Evolutionary conservation across 2,113 vertebrate genomes (phyloP).

Genomic region (Willisornis vidua): DNA sequence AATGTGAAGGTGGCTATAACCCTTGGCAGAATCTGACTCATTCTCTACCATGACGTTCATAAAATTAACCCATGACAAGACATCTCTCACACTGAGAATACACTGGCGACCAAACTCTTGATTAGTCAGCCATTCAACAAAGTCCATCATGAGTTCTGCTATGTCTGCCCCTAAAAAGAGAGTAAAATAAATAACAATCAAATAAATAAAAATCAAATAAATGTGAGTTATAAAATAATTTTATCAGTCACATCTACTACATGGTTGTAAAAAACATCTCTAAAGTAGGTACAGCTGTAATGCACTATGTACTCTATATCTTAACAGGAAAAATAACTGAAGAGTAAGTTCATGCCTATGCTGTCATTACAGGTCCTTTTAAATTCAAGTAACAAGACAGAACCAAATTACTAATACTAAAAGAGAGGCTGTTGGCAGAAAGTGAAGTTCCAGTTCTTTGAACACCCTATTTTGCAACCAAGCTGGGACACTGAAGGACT

Average conservation of each 20-base stretch:
- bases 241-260: background rate
- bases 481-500: background rate
- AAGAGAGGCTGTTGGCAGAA: background rate
- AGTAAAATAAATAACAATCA: background rate
- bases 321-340: background rate
- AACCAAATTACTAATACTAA: background rate
- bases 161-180: slow-evolving; percentile 80
- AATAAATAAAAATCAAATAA: background rate
- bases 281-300: background rate
- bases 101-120: slow-evolving; percentile 92
- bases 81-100: slow-evolving; percentile 89
- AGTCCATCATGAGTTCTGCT: slow-evolving; percentile 92
- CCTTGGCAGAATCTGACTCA: slow-evolving; percentile 26
- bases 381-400: background rate
- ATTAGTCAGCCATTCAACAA: slow-evolving; percentile 89
- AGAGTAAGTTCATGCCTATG: background rate
- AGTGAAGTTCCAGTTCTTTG: background rate
- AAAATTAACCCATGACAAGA: slow-evolving; percentile 94
- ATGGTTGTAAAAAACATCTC: background rate
- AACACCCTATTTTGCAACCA: background rate
- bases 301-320: background rate
- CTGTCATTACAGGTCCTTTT: background rate
- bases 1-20: slow-evolving; percentile 23
- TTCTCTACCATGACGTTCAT: slow-evolving; percentile 84
- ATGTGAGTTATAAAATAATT: background rate